Conservation (phyloP, 2,113 vertebrate genomes). For the Herpetotheres cachinnans region DNA sequence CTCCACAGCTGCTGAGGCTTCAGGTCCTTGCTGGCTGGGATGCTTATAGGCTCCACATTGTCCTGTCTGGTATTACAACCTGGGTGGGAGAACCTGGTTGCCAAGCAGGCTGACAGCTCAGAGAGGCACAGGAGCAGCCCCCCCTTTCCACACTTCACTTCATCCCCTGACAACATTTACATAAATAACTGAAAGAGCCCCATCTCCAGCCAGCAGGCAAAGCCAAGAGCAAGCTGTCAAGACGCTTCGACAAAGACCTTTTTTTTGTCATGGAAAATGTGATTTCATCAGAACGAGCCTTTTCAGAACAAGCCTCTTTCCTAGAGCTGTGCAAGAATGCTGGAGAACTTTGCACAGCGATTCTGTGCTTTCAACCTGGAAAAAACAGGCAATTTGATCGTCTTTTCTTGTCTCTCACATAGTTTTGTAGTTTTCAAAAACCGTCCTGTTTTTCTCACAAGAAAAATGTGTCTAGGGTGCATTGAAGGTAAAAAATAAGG, state of each 20-base stretch:
- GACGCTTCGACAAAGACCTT: neutral
- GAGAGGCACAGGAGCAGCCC: neutral
- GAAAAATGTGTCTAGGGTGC: neutral
- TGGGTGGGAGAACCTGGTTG: neutral
- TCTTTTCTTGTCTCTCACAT: neutral
- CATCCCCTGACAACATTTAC: neutral
- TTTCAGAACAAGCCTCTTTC: neutral
- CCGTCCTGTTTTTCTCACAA: neutral
- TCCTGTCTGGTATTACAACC: neutral
- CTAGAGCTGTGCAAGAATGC: neutral
- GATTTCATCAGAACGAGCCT: neutral
- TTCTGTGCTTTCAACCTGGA: neutral
- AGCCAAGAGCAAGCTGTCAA: neutral
- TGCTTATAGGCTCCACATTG: neutral
- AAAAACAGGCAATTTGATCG: neutral
- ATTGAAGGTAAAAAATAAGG: neutral
- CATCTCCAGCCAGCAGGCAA: neutral
- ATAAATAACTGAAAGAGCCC: neutral
- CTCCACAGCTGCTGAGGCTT: neutral
- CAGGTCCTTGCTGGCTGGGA: neutral
- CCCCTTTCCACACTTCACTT: neutral
- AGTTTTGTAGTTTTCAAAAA: neutral
- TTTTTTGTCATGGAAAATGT: neutral
- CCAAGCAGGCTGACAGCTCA: neutral
- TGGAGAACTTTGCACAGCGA: neutral